Evolutionary conservation across 2,888 invertebrate species (phyloP).

Genomic region (Tinea pellionella): DNA sequence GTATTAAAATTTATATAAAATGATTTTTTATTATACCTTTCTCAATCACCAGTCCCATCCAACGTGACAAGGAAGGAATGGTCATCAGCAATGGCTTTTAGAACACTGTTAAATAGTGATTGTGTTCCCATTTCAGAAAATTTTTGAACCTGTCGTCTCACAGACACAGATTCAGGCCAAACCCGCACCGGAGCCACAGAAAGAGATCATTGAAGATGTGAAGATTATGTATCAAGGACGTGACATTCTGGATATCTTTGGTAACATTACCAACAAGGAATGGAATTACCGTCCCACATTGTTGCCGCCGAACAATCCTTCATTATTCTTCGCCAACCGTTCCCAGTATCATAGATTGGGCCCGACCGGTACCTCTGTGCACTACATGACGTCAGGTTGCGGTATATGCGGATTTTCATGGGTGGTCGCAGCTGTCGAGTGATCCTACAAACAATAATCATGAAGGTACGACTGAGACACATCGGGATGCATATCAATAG

Average conservation of each 20-base stretch:
- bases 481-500: slow-evolving; percentile 22
- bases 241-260: slow-evolving; percentile 70
- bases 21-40: too few relatives aligned
- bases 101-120: too few relatives aligned
- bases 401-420: slow-evolving; percentile 62
- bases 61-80: too few relatives aligned
- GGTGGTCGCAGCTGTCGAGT: slow-evolving; percentile 59
- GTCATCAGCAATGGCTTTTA: too few relatives aligned
- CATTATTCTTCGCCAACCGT: slow-evolving; percentile 72
- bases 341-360: slow-evolving; percentile 72
- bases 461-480: slow-evolving; percentile 50
- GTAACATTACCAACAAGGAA: slow-evolving; percentile 60
- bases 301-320: slow-evolving; percentile 67
- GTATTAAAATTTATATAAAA: too few relatives aligned
- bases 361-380: slow-evolving; percentile 62
- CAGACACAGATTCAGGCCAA: neutral
- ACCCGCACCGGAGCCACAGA: slow-evolving; percentile 20
- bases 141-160: neutral
- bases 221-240: slow-evolving; percentile 63
- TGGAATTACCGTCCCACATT: slow-evolving; percentile 68
- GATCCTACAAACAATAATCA: slow-evolving; percentile 40
- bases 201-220: slow-evolving; percentile 42
- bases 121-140: neutral
- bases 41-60: too few relatives aligned
- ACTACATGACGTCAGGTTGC: slow-evolving; percentile 68